Evolutionary conservation across 2,797 vertebrate species (phyloP).

Genomic region (Netta rufina): DNA sequence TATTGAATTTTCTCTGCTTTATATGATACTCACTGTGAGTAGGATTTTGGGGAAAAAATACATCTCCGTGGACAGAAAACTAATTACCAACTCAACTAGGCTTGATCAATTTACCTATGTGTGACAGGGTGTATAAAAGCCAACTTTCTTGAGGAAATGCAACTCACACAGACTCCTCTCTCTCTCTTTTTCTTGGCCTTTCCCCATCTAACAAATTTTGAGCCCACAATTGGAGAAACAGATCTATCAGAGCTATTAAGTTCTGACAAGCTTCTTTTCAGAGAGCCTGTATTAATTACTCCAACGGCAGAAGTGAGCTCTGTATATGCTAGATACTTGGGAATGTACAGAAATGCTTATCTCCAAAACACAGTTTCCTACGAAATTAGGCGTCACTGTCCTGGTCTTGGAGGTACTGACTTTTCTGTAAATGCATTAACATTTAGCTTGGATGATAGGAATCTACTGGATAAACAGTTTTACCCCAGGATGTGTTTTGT

Average conservation of each 20-base stretch:
- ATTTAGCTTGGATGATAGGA: background rate
- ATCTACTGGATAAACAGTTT: slow-evolving; percentile 5
- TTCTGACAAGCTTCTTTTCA: background rate
- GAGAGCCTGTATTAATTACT: background rate
- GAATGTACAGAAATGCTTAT: background rate
- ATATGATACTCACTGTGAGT: background rate
- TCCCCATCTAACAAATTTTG: background rate
- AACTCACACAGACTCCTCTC: background rate
- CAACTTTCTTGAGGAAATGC: background rate
- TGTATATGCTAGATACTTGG: rapidly evolving
- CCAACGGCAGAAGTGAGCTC: background rate
- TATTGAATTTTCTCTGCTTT: background rate
- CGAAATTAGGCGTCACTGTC: background rate
- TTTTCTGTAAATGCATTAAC: background rate
- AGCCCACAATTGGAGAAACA: rapidly evolving
- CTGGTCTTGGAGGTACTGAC: background rate
- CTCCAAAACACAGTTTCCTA: background rate
- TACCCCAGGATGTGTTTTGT: background rate
- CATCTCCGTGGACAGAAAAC: background rate
- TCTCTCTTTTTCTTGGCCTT: background rate
- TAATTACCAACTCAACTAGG: background rate
- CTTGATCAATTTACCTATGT: background rate
- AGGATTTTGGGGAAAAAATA: background rate
- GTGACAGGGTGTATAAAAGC: background rate
- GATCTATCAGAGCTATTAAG: background rate